These are phyloP conservation scores for Clarias magur DNA, from an alignment of 2,113 vertebrate genomes.

Conservation along the genomic window DNA sequence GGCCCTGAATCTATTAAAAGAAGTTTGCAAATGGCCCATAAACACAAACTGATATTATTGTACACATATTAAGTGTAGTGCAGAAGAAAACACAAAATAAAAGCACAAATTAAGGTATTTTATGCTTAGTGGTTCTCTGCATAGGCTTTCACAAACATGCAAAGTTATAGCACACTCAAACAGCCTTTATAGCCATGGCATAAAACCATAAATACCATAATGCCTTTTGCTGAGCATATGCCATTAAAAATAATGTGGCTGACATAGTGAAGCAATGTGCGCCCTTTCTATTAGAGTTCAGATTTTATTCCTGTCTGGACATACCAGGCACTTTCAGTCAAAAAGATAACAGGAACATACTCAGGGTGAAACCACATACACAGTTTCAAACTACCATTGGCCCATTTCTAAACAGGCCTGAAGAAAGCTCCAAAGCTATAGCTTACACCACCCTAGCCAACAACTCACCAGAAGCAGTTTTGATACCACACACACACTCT, in stretches of 20 bases:
- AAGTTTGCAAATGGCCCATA: too few species aligned
- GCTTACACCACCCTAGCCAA: neutral
- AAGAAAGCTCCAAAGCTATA: neutral
- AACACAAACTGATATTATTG: neutral
- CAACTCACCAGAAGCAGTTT: conserved; percentile 5
- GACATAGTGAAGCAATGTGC: conserved; percentile 32
- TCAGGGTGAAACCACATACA: neutral
- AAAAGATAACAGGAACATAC: conserved; percentile 36
- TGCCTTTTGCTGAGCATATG: conserved; percentile 58
- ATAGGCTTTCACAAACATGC: conserved; percentile 50
- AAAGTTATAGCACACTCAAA: conserved; percentile 48
- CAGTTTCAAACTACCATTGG: neutral
- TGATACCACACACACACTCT: neutral
- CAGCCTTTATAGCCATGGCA: conserved; percentile 60
- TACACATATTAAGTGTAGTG: neutral
- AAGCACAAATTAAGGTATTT: conserved; percentile 31
- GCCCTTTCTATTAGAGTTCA: conserved; percentile 33
- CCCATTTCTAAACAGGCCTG: neutral
- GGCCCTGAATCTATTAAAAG: neutral
- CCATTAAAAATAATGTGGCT: conserved; percentile 48
- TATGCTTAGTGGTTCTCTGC: conserved; percentile 29
- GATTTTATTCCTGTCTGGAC: conserved; percentile 48
- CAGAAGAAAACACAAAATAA: conserved; percentile 5
- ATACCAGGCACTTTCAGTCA: conserved; percentile 38
- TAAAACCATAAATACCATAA: conserved; percentile 63